Evolutionary conservation across 2,888 invertebrate genomes (phyloP).

Genomic region (Tetheella fluctuosa): DNA sequence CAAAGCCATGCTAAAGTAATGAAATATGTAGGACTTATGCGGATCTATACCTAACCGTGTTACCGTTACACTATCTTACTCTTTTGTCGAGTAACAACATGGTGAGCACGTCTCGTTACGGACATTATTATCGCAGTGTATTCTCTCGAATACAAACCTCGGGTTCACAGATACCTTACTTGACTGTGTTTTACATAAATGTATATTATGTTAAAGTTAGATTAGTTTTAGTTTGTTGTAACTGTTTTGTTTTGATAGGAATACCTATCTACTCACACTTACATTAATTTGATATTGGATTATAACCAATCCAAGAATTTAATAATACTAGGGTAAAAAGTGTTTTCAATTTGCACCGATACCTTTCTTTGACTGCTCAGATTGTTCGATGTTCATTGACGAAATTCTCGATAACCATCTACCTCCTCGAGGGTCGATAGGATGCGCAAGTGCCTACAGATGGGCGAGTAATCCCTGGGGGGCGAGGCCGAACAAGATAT

Average conservation of each 20-base stretch:
- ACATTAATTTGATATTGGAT: not conserved
- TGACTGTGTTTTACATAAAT: constrained; percentile 2
- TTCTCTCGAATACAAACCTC: not conserved
- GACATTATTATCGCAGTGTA: constrained; percentile 7
- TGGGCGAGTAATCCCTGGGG: constrained; percentile 54
- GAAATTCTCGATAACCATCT: constrained; percentile 25
- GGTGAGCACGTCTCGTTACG: constrained; percentile 25
- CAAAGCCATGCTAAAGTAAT: constrained; percentile 48
- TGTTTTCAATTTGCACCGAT: not conserved
- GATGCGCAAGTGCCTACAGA: constrained; percentile 45
- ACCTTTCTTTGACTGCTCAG: constrained; percentile 22
- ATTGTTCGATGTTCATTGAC: constrained; percentile 39
- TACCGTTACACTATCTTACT: constrained; percentile 11
- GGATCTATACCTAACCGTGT: constrained; percentile 11
- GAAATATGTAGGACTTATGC: constrained; percentile 24
- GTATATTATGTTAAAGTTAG: not conserved
- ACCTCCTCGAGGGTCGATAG: constrained; percentile 43
- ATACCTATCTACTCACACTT: not conserved
- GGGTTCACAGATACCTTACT: not conserved
- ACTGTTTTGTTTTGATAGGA: not conserved
- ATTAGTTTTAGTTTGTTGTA: not conserved
- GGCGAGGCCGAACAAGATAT: constrained; percentile 55
- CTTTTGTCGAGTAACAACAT: constrained; percentile 19
- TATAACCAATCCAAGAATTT: not conserved
- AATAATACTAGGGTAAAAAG: not conserved